phyloP scores from a whole-genome alignment of 2,888 invertebrate species.

The Callosobruchus maculatus region DNA sequence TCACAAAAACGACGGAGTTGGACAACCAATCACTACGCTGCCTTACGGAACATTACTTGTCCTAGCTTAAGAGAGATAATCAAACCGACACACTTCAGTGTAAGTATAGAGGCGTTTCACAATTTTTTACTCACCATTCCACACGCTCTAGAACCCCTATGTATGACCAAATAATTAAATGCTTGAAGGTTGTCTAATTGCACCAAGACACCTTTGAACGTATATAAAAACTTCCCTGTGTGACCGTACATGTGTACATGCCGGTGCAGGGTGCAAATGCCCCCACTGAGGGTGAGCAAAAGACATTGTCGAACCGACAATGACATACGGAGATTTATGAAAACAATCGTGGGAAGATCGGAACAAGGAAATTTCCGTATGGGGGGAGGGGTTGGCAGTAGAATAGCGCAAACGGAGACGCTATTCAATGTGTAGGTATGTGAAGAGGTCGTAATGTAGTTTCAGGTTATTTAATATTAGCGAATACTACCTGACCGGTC shows the following conservation, averaged over 20 bases:
- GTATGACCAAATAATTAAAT: no score
- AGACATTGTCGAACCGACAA: background rate
- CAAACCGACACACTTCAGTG: no score
- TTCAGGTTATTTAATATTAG: background rate
- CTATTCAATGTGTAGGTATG: background rate
- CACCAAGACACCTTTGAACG: no score
- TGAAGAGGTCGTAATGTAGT: background rate
- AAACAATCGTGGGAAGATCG: background rate
- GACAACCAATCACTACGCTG: no score
- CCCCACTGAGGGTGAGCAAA: background rate
- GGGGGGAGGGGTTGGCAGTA: background rate
- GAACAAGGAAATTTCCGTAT: background rate
- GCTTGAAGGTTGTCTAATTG: no score
- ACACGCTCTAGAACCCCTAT: no score
- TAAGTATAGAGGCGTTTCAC: no score
- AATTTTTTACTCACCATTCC: no score
- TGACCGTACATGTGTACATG: background rate
- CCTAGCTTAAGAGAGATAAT: no score
- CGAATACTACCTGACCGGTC: background rate
- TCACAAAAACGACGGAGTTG: no score
- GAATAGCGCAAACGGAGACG: background rate
- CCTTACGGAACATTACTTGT: no score
- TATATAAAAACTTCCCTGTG: background rate
- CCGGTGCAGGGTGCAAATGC: background rate
- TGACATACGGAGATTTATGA: background rate